Evolutionary conservation across 2,797 vertebrate genomes (phyloP).

Genomic region (Macropus fuliginosus): DNA sequence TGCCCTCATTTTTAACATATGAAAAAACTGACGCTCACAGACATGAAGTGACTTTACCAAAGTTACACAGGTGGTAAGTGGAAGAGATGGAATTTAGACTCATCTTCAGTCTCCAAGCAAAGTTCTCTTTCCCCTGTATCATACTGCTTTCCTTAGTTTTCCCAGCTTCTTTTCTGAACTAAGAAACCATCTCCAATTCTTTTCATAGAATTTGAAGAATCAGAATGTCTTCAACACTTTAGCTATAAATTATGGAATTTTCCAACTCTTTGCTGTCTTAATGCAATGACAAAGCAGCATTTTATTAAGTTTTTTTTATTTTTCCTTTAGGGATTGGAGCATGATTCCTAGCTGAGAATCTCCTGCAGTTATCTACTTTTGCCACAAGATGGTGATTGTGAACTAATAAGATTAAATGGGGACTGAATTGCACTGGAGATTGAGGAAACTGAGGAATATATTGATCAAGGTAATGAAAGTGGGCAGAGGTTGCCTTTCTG

Average conservation of each 20-base stretch:
- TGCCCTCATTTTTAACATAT: neutral
- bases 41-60: neutral
- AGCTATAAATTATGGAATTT: neutral
- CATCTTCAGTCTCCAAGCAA: neutral
- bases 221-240: neutral
- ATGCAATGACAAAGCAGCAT: slow-evolving; percentile 1
- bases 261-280: slow-evolving; percentile 17
- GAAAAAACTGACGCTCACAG: neutral
- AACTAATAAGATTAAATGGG: slow-evolving; percentile 64
- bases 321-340: neutral
- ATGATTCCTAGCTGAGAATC: neutral
- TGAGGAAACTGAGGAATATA: slow-evolving; percentile 67
- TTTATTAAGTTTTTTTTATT: neutral
- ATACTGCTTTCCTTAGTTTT: neutral
- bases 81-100: neutral
- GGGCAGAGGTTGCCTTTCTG: slow-evolving; percentile 8
- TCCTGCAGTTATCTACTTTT: slow-evolving; percentile 45
- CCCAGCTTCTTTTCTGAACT: neutral
- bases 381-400: slow-evolving; percentile 79
- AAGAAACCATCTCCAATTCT: neutral
- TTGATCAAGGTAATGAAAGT: slow-evolving; percentile 55
- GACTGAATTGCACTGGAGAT: slow-evolving; percentile 47
- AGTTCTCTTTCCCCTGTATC: neutral
- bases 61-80: neutral
- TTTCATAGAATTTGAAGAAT: neutral